Percentiles rank a stretch among this genome's conserved stretches.
Conservation (phyloP, 2,113 vertebrate species). For the Coreoperca whiteheadi region DNA sequence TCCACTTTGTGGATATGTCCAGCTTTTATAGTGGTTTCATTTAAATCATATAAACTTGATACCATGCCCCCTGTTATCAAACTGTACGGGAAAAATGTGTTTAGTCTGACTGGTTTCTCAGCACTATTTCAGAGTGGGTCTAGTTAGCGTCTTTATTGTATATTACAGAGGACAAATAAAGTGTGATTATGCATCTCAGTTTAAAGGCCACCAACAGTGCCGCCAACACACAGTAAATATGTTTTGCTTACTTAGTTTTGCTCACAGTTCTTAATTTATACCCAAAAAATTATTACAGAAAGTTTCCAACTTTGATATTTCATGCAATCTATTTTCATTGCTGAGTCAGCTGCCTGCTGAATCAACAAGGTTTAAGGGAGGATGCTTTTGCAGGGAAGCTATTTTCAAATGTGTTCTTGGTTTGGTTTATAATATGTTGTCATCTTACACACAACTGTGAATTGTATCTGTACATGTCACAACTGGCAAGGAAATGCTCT, state of each 20-base stretch:
- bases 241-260: neutral
- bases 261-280: constrained; percentile 36
- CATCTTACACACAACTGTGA: constrained; percentile 13
- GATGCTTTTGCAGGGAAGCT: neutral
- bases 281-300: constrained; percentile 22
- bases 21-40: constrained; percentile 10
- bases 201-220: constrained; percentile 59
- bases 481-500: constrained; percentile 21
- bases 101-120: constrained; percentile 61
- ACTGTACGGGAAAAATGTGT: constrained; percentile 15
- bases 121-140: constrained; percentile 44
- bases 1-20: neutral
- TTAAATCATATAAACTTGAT: constrained; percentile 35
- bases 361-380: constrained; percentile 10
- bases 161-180: constrained; percentile 65
- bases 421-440: constrained; percentile 24
- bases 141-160: constrained; percentile 40
- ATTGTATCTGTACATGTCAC: constrained; percentile 37
- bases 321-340: constrained; percentile 31
- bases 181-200: constrained; percentile 48
- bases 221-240: constrained; percentile 2
- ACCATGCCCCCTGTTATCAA: constrained; percentile 37
- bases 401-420: constrained; percentile 16
- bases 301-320: constrained; percentile 30
- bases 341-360: constrained; percentile 20